Evolutionary conservation across 2,888 invertebrate species (phyloP).

Genomic region (Phasia obesa): DNA sequence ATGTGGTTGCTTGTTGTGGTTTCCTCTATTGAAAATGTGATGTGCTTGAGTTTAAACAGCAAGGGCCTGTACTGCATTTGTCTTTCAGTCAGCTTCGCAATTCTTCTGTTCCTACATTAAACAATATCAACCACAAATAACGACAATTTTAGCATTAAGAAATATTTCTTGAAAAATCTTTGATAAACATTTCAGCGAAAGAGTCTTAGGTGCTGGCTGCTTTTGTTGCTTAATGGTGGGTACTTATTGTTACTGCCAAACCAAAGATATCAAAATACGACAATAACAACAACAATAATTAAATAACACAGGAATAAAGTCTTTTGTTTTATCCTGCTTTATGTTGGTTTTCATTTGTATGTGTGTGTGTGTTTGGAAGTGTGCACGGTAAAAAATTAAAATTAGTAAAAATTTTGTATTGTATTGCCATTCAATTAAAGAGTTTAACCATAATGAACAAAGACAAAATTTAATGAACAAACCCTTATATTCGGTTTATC

Average conservation of each 20-base stretch:
- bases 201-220: conserved; percentile 68
- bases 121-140: conserved; percentile 69
- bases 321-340: conserved; percentile 56
- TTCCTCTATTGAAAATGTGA: conserved; percentile 36
- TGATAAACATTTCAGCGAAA: conserved; percentile 40
- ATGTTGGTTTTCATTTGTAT: conserved; percentile 46
- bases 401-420: conserved; percentile 78
- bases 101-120: conserved; percentile 8
- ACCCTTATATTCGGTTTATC: neutral
- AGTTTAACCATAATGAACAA: conserved; percentile 53
- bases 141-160: conserved; percentile 65
- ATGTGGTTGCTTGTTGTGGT: conserved; percentile 69
- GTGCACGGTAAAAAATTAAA: conserved; percentile 78
- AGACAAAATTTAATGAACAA: conserved; percentile 50
- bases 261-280: conserved; percentile 72
- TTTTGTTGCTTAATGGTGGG: conserved; percentile 37
- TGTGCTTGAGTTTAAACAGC: conserved; percentile 36
- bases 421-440: conserved; percentile 63
- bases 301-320: conserved; percentile 47
- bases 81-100: conserved; percentile 11
- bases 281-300: conserved; percentile 48
- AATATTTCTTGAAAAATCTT: conserved; percentile 54
- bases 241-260: conserved; percentile 62
- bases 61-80: neutral
- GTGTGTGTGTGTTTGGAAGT: conserved; percentile 65